These are phyloP conservation scores for Galago senegalensis DNA, from an alignment of 2,797 vertebrate genomes.

Conservation along the genomic window DNA sequence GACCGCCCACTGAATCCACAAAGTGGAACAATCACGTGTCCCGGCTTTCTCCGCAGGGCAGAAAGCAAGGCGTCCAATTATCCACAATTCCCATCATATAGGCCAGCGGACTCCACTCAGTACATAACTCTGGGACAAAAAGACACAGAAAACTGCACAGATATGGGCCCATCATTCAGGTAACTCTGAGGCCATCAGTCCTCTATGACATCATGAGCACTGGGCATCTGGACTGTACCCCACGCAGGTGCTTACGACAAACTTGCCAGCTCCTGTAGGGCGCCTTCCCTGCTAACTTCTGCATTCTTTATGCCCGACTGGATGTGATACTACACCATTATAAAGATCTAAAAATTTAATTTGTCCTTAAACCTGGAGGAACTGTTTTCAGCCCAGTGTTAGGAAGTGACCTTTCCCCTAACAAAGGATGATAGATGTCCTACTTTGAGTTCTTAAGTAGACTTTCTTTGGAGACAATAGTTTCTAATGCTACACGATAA, in stretches of 20 bases:
- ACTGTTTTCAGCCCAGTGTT: not conserved
- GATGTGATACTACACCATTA: not conserved
- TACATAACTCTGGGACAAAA: not conserved
- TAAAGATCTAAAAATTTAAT: not conserved
- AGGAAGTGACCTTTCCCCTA: not conserved
- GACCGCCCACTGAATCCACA: not conserved
- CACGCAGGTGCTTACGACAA: not conserved
- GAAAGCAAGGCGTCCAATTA: not conserved
- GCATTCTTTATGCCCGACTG: not conserved
- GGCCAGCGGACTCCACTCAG: not conserved
- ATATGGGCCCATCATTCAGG: not conserved
- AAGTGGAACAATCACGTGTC: not conserved
- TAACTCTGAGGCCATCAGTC: no score
- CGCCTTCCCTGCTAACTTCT: not conserved
- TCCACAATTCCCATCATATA: not conserved
- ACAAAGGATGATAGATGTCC: not conserved
- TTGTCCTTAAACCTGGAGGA: not conserved
- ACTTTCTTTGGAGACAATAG: not conserved
- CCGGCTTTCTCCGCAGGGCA: not conserved
- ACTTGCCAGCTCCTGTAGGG: fast-evolving
- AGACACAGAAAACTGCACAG: not conserved
- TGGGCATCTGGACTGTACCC: fast-evolving
- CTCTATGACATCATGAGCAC: not conserved
- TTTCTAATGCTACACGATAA: not conserved
- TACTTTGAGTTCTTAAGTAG: not conserved